phyloP scores from a whole-genome alignment of 2,797 vertebrate species.

The Phylloscopus collybita region DNA sequence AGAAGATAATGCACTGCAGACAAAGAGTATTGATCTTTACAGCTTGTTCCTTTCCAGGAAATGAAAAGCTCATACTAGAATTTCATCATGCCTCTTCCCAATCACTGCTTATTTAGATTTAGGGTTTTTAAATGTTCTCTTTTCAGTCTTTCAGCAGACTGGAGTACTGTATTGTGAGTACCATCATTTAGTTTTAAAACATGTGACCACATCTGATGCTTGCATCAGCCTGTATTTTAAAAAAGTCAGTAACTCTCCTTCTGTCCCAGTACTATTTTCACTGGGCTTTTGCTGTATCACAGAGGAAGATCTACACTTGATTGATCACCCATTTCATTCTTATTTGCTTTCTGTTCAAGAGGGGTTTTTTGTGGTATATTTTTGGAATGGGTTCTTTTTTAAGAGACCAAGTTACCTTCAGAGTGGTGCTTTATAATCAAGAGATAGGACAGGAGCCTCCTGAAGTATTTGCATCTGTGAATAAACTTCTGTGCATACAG shows the following conservation, averaged over 20 bases:
- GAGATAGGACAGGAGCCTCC: not conserved
- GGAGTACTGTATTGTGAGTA: not conserved
- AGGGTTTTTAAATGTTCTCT: not conserved
- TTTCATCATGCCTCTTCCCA: not conserved
- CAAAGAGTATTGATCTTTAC: not conserved
- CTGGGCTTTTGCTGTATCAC: not conserved
- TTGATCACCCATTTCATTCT: not conserved
- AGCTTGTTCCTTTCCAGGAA: not conserved
- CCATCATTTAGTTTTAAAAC: not conserved
- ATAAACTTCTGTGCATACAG: not conserved
- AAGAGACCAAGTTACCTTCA: not conserved
- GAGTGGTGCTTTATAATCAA: not conserved
- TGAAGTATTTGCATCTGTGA: not conserved
- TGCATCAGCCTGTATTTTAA: not conserved
- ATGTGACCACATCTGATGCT: not conserved
- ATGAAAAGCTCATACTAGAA: not conserved
- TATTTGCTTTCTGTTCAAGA: not conserved
- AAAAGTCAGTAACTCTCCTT: not conserved
- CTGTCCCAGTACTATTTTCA: not conserved
- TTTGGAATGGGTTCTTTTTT: not conserved
- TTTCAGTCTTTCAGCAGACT: not conserved
- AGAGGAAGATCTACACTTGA: not conserved
- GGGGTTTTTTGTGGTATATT: accelerated
- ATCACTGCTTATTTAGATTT: not conserved
- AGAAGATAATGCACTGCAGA: not conserved